Conservation (phyloP, 2,113 vertebrate genomes). For the Melanocharis versteri region DNA sequence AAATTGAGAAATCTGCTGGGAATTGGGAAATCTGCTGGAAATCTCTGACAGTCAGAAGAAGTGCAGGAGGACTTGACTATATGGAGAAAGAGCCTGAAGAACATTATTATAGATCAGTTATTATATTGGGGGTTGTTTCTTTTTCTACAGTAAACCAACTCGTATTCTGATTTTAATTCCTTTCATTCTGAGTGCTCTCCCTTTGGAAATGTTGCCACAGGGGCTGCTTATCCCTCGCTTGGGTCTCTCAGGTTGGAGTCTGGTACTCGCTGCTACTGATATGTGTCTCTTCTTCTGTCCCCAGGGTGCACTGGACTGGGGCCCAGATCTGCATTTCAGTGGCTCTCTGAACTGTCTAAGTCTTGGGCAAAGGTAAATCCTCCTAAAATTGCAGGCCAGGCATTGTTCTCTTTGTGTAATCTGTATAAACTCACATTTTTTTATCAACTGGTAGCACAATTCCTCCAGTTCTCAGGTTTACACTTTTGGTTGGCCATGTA, state of each 20-base stretch:
- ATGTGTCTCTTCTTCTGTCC: not conserved
- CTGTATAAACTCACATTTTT: not conserved
- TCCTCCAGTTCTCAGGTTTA: slow-evolving; percentile 6
- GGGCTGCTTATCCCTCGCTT: not conserved
- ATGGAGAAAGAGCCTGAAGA: not conserved
- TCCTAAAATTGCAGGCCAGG: not conserved
- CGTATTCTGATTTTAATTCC: not conserved
- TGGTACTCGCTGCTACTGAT: not conserved
- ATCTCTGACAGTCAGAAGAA: not conserved
- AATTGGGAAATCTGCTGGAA: not conserved
- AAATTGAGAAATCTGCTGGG: not conserved
- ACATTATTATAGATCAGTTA: not conserved
- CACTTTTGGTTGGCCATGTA: not conserved
- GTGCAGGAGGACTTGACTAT: not conserved
- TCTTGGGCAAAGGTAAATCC: not conserved
- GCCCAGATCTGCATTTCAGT: not conserved
- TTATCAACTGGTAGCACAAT: not conserved
- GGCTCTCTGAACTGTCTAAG: not conserved
- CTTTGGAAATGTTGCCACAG: not conserved
- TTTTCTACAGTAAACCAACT: not conserved
- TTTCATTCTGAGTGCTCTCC: not conserved
- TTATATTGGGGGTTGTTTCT: not conserved
- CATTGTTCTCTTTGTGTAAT: not conserved
- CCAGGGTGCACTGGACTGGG: not conserved
- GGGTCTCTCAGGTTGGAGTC: not conserved